Evolutionary conservation across 2,888 invertebrate species (phyloP).

Genomic region (Pharmacophagus antenor): DNA sequence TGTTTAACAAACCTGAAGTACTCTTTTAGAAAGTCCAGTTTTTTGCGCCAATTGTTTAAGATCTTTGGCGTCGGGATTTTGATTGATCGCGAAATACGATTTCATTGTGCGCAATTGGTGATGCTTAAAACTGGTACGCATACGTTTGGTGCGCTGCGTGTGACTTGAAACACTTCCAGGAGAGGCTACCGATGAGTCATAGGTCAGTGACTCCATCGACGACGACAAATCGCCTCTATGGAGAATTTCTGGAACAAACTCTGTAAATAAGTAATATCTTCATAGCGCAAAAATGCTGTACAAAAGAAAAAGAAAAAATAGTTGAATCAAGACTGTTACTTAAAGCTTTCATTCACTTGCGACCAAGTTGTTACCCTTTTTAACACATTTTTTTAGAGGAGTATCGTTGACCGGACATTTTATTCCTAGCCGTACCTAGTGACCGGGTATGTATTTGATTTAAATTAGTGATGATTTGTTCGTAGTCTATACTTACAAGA

Average conservation of each 20-base stretch:
- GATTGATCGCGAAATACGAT: conserved; percentile 98
- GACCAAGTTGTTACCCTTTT: no score
- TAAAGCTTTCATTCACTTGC: no score
- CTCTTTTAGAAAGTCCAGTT: conserved; percentile 98
- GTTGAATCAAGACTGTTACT: no score
- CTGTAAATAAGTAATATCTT: neutral
- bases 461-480: no score
- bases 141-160: conserved; percentile 92
- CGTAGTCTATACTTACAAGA: no score
- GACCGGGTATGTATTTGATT: no score
- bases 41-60: conserved; percentile 98
- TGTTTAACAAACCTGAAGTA: conserved; percentile 89
- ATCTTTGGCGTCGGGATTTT: conserved; percentile 99
- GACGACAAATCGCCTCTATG: conserved; percentile 87
- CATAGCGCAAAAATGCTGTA: neutral
- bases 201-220: conserved; percentile 88
- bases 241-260: conserved; percentile 84
- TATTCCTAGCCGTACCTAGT: no score
- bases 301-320: neutral
- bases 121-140: conserved; percentile 99
- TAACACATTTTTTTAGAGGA: no score
- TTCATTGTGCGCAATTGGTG: conserved; percentile 99
- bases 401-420: no score
- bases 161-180: conserved; percentile 83
- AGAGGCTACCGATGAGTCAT: conserved; percentile 87